Evolutionary conservation across 1,140 invertebrate species (phyloP), one percentile per base, ranked within the genome.

Genomic region (Brevipalpus yothersi): DNA sequence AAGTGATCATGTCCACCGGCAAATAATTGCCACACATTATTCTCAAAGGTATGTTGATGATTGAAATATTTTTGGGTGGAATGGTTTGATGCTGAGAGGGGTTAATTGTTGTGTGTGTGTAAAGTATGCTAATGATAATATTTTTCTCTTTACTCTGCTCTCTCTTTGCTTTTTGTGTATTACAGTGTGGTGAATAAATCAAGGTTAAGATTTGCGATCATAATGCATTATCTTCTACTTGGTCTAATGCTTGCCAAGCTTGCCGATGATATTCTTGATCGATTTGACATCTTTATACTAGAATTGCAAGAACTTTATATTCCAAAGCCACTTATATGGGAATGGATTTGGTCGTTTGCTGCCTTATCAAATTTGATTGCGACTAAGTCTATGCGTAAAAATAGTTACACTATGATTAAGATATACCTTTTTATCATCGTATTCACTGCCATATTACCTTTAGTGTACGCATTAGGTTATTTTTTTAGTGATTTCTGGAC

Each of bases 261-360:
- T 64, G 45, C 82, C 53, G 84, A 86, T 45, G 86, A 91, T 71
- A 83, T 93, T 67, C 76, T 93, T 67, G 88, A 92, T 73, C 80
- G 80, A 71, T 76, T 91, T 67, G 87, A 91, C 72, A 84, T 93
- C 71, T 92, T 93, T 73, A 84, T 91, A 67, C 75, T 93, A 68
- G 85, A 90, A 76, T 83, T 93, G 69, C 87, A 92, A 75, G 86
- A 91, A 71, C 73, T 93, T 64, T 82, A 86, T 75, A 80, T 94
- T 71, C 91, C 90, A 65, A 81, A 84, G 79, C 85, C 87, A 39
- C 69, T 86, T 40, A 78, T 80, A 72, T 96, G 91, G 90, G 90
- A 96, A 73, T 95, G 90, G 69, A 78, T 87, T 63, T 96, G 91
- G 91, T 81, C 85, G 64, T 73, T 80, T 4, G 91, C 87, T 65